A percentile compares a stretch with the other conserved stretches of the same genome.
Conservation (phyloP, 2,888 invertebrate species). For the Torymus texanus region DNA sequence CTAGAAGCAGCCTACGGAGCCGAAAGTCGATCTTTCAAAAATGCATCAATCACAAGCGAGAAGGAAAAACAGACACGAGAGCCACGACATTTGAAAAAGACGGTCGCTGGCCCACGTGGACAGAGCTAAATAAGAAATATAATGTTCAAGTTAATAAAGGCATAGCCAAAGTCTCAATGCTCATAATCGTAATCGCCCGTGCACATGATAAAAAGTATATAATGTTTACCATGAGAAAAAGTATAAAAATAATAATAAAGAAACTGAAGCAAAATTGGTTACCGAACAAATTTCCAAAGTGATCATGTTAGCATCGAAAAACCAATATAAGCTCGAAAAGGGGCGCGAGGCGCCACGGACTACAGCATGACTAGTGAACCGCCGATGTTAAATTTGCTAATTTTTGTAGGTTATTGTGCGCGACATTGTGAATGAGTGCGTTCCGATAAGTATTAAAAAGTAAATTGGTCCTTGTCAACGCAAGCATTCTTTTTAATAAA, state of each 20-base stretch:
- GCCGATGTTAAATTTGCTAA: constrained; percentile 53
- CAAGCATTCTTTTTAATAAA: constrained; percentile 53
- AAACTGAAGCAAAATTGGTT: constrained; percentile 42
- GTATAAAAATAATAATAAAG: constrained; percentile 34
- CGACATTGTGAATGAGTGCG: constrained; percentile 35
- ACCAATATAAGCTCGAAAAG: constrained; percentile 19
- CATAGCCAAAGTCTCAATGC: constrained; percentile 55
- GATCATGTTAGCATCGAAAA: constrained; percentile 48
- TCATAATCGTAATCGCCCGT: constrained; percentile 59
- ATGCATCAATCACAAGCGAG: constrained; percentile 47
- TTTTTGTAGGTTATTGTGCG: constrained; percentile 53
- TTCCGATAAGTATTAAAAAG: constrained; percentile 40
- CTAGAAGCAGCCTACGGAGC: constrained; percentile 56
- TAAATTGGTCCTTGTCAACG: constrained; percentile 55
- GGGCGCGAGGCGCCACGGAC: constrained; percentile 32
- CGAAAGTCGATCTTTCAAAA: constrained; percentile 56
- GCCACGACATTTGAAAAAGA: constrained; percentile 66
- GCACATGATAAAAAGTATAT: constrained; percentile 49
- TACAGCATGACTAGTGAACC: constrained; percentile 44
- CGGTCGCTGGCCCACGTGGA: constrained; percentile 67
- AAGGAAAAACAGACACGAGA: constrained; percentile 58
- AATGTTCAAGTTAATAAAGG: constrained; percentile 46
- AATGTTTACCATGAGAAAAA: constrained; percentile 37
- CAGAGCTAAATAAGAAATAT: constrained; percentile 59
- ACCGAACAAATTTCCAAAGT: constrained; percentile 45